Conservation (phyloP, 2,113 vertebrate species). For the Zosterops lateralis region DNA sequence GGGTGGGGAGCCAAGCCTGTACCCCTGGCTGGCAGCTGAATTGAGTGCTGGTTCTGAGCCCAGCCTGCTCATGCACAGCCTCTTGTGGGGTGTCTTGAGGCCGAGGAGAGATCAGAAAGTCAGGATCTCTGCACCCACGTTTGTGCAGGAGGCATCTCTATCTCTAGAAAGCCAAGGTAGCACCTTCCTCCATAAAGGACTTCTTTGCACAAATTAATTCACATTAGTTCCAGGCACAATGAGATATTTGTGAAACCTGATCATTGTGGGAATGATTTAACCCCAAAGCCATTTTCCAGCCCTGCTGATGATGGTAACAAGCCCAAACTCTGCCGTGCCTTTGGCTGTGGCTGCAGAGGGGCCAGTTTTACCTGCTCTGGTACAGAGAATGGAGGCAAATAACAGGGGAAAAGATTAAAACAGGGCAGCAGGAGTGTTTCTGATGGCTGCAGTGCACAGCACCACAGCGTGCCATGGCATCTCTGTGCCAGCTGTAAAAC, state of each 20-base stretch:
- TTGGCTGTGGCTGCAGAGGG: neutral
- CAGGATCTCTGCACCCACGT: accelerated
- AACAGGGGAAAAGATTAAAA: neutral
- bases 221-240: neutral
- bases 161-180: neutral
- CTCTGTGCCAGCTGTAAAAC: neutral
- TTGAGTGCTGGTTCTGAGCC: neutral
- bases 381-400: neutral
- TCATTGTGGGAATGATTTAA: neutral
- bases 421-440: neutral
- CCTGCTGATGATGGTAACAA: neutral
- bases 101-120: neutral
- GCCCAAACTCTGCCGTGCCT: neutral
- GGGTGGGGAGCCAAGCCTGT: accelerated
- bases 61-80: accelerated
- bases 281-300: neutral
- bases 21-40: accelerated
- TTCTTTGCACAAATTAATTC: neutral
- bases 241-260: neutral
- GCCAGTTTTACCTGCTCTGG: neutral
- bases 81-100: accelerated
- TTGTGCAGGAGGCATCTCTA: neutral
- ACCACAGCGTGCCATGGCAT: accelerated
- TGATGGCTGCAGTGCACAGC: neutral
- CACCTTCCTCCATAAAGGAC: neutral